Conservation (phyloP, 1,140 invertebrate species). For the Drosophila ficusphila region DNA sequence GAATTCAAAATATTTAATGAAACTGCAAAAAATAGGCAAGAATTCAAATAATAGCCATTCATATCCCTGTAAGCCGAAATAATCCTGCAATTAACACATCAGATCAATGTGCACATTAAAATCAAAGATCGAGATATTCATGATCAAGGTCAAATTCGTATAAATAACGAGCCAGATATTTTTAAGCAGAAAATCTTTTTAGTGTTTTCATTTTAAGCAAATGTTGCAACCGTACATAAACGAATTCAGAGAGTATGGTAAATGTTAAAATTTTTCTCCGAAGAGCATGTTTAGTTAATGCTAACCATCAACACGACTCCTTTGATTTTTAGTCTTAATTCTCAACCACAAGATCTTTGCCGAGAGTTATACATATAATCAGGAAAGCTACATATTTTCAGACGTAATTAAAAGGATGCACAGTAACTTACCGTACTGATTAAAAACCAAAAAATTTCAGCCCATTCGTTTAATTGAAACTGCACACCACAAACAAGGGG, state of each 20-base stretch:
- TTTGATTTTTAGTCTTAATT: not conserved
- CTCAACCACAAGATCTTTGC: constrained; percentile 8
- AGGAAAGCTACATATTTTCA: constrained; percentile 18
- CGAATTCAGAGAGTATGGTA: not conserved
- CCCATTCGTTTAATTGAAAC: not conserved
- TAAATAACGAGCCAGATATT: not conserved
- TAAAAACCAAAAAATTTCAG: constrained; percentile 11
- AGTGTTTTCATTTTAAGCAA: constrained; percentile 14
- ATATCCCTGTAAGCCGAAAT: constrained; percentile 56
- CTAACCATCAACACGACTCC: not conserved
- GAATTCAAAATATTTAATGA: constrained; percentile 22
- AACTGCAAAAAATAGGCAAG: constrained; percentile 7
- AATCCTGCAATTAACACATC: constrained; percentile 32
- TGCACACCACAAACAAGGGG: not conserved
- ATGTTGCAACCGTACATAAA: constrained; percentile 7
- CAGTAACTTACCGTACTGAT: not conserved
- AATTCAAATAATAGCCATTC: constrained; percentile 40
- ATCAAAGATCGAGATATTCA: too few relatives aligned
- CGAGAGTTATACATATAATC: constrained; percentile 12
- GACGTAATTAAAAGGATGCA: not conserved
- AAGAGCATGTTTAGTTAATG: not conserved
- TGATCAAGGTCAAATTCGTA: constrained; percentile 14
- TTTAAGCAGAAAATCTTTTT: constrained; percentile 1
- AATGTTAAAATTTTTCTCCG: not conserved
- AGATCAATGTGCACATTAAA: constrained; percentile 46